Evolutionary conservation across 2,113 vertebrate genomes (phyloP).

Genomic region (Saimiri boliviensis): DNA sequence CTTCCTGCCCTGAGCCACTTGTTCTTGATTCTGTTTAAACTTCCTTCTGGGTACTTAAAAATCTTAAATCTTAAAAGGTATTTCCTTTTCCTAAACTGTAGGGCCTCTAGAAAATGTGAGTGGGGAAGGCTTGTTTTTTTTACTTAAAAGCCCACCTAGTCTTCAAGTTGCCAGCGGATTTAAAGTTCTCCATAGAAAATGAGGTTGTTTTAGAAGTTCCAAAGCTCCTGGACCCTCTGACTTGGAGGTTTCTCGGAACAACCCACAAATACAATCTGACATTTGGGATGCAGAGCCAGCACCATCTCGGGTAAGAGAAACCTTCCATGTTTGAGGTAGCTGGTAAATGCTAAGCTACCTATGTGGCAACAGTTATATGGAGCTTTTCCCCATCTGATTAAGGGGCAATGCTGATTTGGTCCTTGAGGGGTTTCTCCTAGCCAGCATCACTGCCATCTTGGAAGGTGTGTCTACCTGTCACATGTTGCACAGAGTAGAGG

Average conservation of each 20-base stretch:
- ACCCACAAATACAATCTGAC: not conserved
- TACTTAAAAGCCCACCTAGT: not conserved
- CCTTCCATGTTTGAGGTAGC: not conserved
- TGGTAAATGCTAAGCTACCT: conserved; percentile 13
- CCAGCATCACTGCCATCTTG: not conserved
- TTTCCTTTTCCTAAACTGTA: not conserved
- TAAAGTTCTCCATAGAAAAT: conserved; percentile 15
- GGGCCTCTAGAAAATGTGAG: not conserved
- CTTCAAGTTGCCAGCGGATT: not conserved
- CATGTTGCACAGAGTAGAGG: not conserved
- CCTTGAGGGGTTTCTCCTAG: not conserved
- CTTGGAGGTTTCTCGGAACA: conserved; percentile 4
- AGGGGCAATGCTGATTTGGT: not conserved
- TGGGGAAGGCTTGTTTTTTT: not conserved
- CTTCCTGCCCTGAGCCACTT: not conserved
- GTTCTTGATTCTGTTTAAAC: conserved; percentile 21
- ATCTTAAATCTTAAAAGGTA: not conserved
- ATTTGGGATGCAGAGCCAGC: not conserved
- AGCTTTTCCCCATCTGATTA: not conserved
- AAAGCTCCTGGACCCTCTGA: not conserved
- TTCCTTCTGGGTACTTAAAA: not conserved
- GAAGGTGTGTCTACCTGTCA: not conserved
- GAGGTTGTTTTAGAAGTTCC: not conserved
- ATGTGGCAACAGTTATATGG: not conserved
- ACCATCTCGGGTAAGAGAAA: not conserved